Evolutionary conservation across 1,140 invertebrate species (phyloP).

Genomic region (Philotrypesis tridentata): DNA sequence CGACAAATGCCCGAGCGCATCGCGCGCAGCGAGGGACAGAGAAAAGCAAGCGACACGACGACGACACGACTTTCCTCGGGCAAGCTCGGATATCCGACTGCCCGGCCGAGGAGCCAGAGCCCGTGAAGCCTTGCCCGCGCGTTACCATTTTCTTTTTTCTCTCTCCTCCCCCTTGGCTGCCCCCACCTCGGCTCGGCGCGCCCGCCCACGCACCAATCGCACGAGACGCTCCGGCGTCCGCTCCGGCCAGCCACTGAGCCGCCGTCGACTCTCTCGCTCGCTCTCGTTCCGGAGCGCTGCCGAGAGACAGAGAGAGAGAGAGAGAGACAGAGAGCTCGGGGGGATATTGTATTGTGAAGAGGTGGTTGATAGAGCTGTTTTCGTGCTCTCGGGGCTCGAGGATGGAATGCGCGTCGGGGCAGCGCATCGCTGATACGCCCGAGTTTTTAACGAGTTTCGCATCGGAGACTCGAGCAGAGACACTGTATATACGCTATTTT

Average conservation of each 20-base stretch:
- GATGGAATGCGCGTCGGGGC: too few species aligned
- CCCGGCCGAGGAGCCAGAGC: not conserved
- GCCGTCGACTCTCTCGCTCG: not conserved
- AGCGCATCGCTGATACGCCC: too few species aligned
- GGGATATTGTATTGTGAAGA: not conserved
- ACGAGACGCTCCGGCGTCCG: slow-evolving; percentile 37
- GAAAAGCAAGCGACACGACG: not conserved
- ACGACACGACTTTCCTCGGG: not conserved
- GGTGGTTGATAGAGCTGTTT: not conserved
- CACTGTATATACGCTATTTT: too few species aligned
- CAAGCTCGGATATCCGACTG: not conserved
- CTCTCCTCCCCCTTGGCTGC: slow-evolving; percentile 38
- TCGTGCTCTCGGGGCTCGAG: too few species aligned
- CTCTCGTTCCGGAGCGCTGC: not conserved
- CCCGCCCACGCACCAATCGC: slow-evolving; percentile 50
- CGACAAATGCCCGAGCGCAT: too few species aligned
- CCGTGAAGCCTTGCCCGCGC: too few species aligned
- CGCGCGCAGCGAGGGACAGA: too few species aligned
- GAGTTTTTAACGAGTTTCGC: too few species aligned
- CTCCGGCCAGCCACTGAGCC: not conserved
- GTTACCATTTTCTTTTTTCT: slow-evolving; percentile 51
- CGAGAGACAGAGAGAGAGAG: not conserved
- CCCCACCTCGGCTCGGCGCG: slow-evolving; percentile 15
- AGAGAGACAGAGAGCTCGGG: not conserved
- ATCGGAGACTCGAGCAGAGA: too few species aligned